phyloP scores from a whole-genome alignment of 2,888 invertebrate genomes.

The Drosophila glabriapex region DNA sequence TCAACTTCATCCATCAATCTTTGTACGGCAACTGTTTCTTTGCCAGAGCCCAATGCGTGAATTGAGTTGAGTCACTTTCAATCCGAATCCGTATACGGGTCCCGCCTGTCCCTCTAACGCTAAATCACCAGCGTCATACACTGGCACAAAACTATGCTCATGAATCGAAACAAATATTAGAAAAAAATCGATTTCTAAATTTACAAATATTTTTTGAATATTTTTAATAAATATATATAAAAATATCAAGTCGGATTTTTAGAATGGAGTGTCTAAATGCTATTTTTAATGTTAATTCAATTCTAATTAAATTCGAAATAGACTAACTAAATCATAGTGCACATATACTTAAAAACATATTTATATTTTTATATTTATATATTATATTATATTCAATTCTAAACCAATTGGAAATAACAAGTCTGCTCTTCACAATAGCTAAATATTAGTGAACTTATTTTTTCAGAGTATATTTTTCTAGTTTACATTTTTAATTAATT shows the following conservation, averaged over 20 bases:
- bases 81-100: constrained; percentile 5
- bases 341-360: background rate
- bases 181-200: background rate
- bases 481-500: background rate
- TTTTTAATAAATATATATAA: background rate
- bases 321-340: background rate
- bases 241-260: background rate
- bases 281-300: background rate
- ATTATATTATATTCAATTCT: background rate
- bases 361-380: too few relatives aligned
- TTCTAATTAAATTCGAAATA: background rate
- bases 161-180: background rate
- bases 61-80: constrained; percentile 2
- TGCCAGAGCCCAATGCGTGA: background rate
- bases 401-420: background rate
- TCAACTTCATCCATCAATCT: constrained; percentile 67
- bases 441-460: too few relatives aligned
- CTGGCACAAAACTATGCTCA: background rate
- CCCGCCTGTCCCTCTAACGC: constrained; percentile 25
- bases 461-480: background rate
- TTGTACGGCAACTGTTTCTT: constrained; percentile 18
- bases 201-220: background rate
- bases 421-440: too few relatives aligned
- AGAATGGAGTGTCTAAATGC: accelerated
- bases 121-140: background rate